These are phyloP conservation scores for Dasypus novemcinctus DNA, from an alignment of 2,113 vertebrate genomes.

Conservation along the genomic window DNA sequence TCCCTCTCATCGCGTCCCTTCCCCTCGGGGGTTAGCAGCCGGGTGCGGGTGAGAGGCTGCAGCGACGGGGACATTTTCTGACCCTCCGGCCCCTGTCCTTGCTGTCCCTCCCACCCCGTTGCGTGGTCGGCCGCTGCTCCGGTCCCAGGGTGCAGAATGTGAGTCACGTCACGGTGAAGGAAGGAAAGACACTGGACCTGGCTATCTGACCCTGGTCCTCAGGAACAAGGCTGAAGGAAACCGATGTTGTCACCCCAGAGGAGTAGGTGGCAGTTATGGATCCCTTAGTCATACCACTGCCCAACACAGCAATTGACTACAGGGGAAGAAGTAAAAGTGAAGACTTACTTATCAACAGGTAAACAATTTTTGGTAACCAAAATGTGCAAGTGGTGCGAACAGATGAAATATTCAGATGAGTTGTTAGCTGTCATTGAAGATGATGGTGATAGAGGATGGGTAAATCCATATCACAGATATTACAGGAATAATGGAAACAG, in stretches of 20 bases:
- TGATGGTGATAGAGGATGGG: constrained; percentile 98
- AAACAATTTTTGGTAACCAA: constrained; percentile 98
- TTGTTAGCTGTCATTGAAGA: constrained; percentile 98
- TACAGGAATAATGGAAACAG: no score
- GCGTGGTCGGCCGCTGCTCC: neutral
- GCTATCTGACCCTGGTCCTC: constrained; percentile 92
- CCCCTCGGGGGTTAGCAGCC: neutral
- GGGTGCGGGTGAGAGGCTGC: neutral
- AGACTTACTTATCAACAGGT: constrained; percentile 93
- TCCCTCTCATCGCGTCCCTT: neutral
- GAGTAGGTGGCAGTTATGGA: neutral
- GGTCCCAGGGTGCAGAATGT: constrained; percentile 90
- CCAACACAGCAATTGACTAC: constrained; percentile 82
- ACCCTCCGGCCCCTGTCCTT: neutral
- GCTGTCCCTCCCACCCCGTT: no score
- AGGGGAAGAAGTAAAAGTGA: constrained; percentile 96
- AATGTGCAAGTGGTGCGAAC: constrained; percentile 98
- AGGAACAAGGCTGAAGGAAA: constrained; percentile 76
- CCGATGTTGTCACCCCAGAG: no score
- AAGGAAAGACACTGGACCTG: constrained; percentile 92
- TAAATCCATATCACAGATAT: constrained; percentile 97
- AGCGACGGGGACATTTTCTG: neutral
- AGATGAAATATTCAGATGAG: constrained; percentile 99
- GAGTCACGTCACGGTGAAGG: constrained; percentile 93
- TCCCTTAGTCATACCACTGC: neutral